phyloP scores from a whole-genome alignment of 2,888 invertebrate species.

The Tryphoninae sp. region DNA sequence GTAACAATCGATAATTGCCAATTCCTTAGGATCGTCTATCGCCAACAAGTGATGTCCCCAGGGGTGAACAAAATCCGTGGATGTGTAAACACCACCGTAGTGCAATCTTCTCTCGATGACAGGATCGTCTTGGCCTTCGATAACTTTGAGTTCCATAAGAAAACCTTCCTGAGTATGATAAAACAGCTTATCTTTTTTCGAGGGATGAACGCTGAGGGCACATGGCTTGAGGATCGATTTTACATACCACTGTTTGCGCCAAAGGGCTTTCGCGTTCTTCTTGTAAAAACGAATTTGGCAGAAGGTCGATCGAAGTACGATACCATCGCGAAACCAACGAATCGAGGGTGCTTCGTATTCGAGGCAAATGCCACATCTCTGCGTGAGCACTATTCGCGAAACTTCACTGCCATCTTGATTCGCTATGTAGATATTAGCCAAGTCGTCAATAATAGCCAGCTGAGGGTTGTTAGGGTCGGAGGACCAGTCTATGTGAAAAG shows the following conservation, averaged over 20 bases:
- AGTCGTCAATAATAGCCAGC: slow-evolving; percentile 72
- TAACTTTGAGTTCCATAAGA: slow-evolving; percentile 70
- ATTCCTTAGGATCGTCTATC: slow-evolving; percentile 65
- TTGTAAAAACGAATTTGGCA: slow-evolving; percentile 75
- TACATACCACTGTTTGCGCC: slow-evolving; percentile 72
- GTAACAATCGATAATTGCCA: slow-evolving; percentile 70
- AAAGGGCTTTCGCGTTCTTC: slow-evolving; percentile 62
- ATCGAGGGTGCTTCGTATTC: slow-evolving; percentile 71
- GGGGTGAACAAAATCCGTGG: slow-evolving; percentile 74
- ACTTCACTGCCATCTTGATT: slow-evolving; percentile 70
- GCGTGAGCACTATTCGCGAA: slow-evolving; percentile 70
- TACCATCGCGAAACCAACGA: slow-evolving; percentile 74
- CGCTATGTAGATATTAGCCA: slow-evolving; percentile 73
- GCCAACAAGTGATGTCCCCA: slow-evolving; percentile 74
- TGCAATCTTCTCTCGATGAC: slow-evolving; percentile 63
- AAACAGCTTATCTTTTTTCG: slow-evolving; percentile 69
- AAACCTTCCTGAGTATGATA: slow-evolving; percentile 74
- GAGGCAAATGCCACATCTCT: slow-evolving; percentile 69
- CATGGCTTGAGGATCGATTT: slow-evolving; percentile 69
- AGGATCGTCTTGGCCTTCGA: slow-evolving; percentile 33
- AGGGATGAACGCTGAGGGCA: slow-evolving; percentile 69
- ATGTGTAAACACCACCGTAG: slow-evolving; percentile 68
- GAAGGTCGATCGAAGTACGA: slow-evolving; percentile 75
- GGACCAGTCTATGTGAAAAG: slow-evolving; percentile 73
- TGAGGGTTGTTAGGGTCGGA: slow-evolving; percentile 64